Conservation (phyloP, 2,797 vertebrate genomes). For the Squalus acanthias region DNA sequence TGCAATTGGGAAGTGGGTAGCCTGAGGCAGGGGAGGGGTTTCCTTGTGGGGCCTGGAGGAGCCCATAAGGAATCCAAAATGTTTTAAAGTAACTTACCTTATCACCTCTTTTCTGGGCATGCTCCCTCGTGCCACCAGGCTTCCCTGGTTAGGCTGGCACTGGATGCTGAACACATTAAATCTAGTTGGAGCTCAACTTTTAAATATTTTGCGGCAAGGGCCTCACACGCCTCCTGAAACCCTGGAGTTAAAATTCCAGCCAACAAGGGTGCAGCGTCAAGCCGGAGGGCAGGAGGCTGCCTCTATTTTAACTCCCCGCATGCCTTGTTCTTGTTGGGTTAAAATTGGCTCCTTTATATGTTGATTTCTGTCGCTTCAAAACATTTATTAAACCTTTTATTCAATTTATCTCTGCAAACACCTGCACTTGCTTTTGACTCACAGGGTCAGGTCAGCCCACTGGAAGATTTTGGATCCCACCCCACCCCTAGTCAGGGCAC, state of each 20-base stretch:
- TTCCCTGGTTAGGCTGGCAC: neutral
- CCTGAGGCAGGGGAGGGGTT: neutral
- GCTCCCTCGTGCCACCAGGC: neutral
- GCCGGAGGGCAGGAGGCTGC: neutral
- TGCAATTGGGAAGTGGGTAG: neutral
- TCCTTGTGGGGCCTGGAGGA: neutral
- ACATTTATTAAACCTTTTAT: neutral
- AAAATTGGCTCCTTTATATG: neutral
- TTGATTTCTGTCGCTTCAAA: neutral
- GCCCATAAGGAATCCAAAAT: neutral
- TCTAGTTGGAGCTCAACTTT: neutral
- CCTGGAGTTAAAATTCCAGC: neutral
- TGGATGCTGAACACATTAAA: neutral
- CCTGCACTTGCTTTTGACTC: neutral
- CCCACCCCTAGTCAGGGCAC: neutral
- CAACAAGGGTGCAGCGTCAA: neutral
- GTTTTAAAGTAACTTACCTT: neutral
- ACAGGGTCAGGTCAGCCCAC: neutral
- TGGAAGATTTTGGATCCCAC: neutral
- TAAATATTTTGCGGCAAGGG: neutral
- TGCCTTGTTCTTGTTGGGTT: neutral
- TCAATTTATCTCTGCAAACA: neutral
- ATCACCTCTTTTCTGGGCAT: neutral
- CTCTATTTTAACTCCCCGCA: neutral
- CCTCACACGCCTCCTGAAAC: neutral